phyloP scores from a whole-genome alignment of 1,140 invertebrate genomes.

The Drosophila novamexicana region DNA sequence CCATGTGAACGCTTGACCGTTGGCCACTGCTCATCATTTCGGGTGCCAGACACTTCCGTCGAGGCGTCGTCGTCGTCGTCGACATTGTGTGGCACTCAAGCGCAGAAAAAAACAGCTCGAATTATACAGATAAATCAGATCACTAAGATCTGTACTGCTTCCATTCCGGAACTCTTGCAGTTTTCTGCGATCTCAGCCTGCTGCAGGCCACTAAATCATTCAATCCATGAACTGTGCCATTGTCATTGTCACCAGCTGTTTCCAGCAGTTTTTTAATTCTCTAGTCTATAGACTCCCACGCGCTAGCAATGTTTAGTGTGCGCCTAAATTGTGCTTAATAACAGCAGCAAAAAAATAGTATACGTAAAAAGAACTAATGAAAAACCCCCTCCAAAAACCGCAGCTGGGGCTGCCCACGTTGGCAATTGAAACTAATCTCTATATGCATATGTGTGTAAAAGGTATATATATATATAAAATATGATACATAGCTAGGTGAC shows the following conservation, averaged over 20 bases:
- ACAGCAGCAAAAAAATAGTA: slow-evolving; percentile 26
- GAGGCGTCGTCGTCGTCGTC: not conserved
- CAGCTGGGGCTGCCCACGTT: slow-evolving; percentile 31
- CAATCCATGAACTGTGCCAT: not conserved
- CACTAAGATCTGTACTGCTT: not conserved
- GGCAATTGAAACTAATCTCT: slow-evolving; percentile 75
- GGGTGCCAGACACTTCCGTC: slow-evolving; percentile 69
- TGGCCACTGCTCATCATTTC: slow-evolving; percentile 28
- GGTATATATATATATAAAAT: slow-evolving; percentile 3
- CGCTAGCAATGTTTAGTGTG: slow-evolving; percentile 10
- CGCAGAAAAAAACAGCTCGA: slow-evolving; percentile 16
- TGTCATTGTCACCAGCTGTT: slow-evolving; percentile 38
- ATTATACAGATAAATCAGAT: slow-evolving; percentile 1
- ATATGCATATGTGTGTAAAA: slow-evolving; percentile 1
- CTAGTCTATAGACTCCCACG: not conserved
- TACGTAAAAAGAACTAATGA: slow-evolving; percentile 32
- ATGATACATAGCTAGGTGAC: not conserved
- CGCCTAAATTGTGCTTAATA: slow-evolving; percentile 62
- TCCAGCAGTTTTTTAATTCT: slow-evolving; percentile 6
- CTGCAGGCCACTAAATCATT: slow-evolving; percentile 5
- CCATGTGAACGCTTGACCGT: not conserved
- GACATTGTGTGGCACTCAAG: slow-evolving; percentile 18
- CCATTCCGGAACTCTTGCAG: not conserved
- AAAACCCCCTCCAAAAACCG: slow-evolving; percentile 16
- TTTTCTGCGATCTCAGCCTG: not conserved